Evolutionary conservation across 2,113 vertebrate genomes (phyloP), one percentile per base, ranked within the genome.

Genomic region (Pseudorectes ferrugineus): DNA sequence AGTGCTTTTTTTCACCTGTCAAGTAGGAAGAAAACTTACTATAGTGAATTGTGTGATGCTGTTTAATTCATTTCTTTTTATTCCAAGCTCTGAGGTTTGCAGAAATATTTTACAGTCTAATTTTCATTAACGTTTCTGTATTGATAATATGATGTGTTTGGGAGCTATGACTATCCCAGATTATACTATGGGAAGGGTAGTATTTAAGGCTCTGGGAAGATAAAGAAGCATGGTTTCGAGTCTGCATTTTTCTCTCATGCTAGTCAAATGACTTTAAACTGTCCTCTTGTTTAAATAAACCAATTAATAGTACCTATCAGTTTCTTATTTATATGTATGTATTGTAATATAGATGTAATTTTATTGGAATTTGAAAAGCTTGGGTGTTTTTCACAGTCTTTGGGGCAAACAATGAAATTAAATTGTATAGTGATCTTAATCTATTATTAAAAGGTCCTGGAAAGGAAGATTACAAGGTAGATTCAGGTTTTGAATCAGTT

Each of bases 1-100:
- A 98, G 97, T 97, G 98, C 95, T 98, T 98, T 98, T 98, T 97
- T 98, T 97, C 98, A 99, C 99, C 99, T 99, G 99, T 98, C 98
- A 97, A 97, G 95, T 93, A 90, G 97, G 97, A 97, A 97, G 95
- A 96, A 95, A 96, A 96, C 96, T 98, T 93, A 89, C 88, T 87
- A 91, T 89, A 92, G 91, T 96, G 97, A 96, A 97, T 95, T 97
- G 97, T 95, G 93, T 66, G 89, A 87, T 95, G 76, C 90, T 78
- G 93, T 89, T 96, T 95, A 89, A 96, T 97, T 97, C 21, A 97
- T 90, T 95, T 96, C 92, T 96, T 95, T 93, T 95, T 92, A 80
- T 89, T 88, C 85, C 65, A 78, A 40, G 63, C 77, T 95, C 55
- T 80, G 65, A 96, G 74, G 63, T 96, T 87, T 89, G 62, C 86